Base-by-base conservation (phyloP, 2,888 invertebrate genomes). In the Pristionchus japonicus region DNA sequence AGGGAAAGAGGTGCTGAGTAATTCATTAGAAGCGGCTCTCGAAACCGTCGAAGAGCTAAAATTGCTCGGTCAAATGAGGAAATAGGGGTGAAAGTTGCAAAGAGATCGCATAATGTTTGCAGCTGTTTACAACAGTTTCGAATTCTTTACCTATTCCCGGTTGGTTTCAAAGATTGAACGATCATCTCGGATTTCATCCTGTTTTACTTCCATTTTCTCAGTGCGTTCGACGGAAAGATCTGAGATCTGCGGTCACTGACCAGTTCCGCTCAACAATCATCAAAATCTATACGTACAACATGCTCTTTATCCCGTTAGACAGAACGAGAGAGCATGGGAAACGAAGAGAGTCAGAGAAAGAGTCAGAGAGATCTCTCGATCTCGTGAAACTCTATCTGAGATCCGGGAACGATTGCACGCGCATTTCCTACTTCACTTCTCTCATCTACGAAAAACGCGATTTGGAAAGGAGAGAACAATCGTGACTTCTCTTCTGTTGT, bases 371-470 rank as follows among this genome's bases (percentile, higher is more conserved):
- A 70, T 70, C 37, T 37, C 70, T 37, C 70, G 70, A 70, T 37
- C 70, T 37, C 31, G 31, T 70, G 70, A 70, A 70, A 70, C 37
- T 34, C 23, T 31, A 70, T 70, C 34, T 37, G 37, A 20, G 37
- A 70, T 70, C 34, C 70, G 31, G 70, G 70, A 70, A 70, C 70
- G 70, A 70, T 70, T 70, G 70, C 70, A 70, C 70, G 70, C 31
- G 70, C 31, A 20, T 40, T 17, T 37, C 70, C 37, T 37, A 34
- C 70, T 37, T 70, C 37, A 37, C 70, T 37, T 37, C 70, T 64
- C 7, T 70, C 70, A 70, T 70, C 20, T 13, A 67, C 34, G 70
- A 70, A 70, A 77, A 31, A 74, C 40, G 77, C 77, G 47, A 77
- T 77, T 77, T 43, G 77, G 77, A 77, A 77, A 77, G 40, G 13